Base-by-base conservation (phyloP, 2,113 vertebrate species). In the Hyla sarda region DNA sequence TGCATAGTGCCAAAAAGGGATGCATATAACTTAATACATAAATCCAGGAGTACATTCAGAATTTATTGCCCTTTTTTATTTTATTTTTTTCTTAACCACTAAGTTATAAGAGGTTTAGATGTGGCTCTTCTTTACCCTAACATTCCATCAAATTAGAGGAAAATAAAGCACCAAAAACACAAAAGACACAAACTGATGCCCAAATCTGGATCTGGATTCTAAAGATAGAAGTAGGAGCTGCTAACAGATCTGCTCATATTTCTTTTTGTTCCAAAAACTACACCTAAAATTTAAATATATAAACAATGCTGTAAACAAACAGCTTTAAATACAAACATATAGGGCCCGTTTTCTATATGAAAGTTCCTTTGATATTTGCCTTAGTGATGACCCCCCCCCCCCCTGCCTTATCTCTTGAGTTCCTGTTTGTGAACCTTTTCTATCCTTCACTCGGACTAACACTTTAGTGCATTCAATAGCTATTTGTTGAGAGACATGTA, bases 381-480 rank as follows among this genome's bases (percentile, higher is more conserved):
- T 45, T 37, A 6, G 30, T 60, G 58, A 41, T 58, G 0, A 0
- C 10, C 1, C 76, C 16, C 30, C 3, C 41, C 41, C 10, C 1
- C 52, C 16, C 47, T 14, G 10, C 17, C 4, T 41, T 47, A n/a
- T 62, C n/a, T 2, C 2, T 41, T 23, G 60, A 32, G 47, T 67
- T 23, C n/a, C 79, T 82, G n/a, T 67, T 67, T 17, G 58, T 67
- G 58, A 69, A 76, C 56, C 73, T 77, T 58, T 65, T 34, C 30
- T 10, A 48, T 28, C 62, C 37, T 37, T 25, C 34, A 72, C 62
- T 74, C 37, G 23, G 25, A 60, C 56, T 74, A 80, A 13, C 50
- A 71, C 56, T 87, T 80, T 50, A 48, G 48, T 48, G 52, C 67
- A 73, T 73, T 81, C 65, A 74, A 73, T 81, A 65, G 85, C 78